Conservation (phyloP, 64 coral and sea anemone genomes). For the Montipora foliosa region DNA sequence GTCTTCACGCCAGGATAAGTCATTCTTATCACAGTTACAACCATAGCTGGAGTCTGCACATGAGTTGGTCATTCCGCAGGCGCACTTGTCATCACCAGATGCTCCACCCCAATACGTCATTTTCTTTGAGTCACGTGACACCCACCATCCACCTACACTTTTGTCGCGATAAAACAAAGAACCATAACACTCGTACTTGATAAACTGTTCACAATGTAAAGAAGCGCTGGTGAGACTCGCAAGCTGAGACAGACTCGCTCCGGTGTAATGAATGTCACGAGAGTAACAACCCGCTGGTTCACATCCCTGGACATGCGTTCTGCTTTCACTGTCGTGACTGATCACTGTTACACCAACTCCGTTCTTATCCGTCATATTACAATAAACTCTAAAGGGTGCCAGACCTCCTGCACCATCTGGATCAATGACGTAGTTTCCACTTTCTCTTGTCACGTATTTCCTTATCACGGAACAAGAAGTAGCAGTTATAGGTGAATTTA, state of each 20-base stretch:
- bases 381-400: conserved; percentile 38
- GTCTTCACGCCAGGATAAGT: conserved; percentile 46
- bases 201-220: conserved; percentile 51
- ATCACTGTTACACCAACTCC: conserved; percentile 48
- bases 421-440: conserved; percentile 47
- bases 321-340: conserved; percentile 48
- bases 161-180: neutral
- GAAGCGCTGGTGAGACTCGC: conserved; percentile 15
- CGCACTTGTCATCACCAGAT: conserved; percentile 17
- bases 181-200: neutral
- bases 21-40: conserved; percentile 12
- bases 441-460: neutral
- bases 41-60: neutral
- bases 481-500: neutral
- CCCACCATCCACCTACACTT: neutral
- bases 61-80: conserved; percentile 40
- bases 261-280: conserved; percentile 1
- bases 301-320: neutral
- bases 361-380: conserved; percentile 42
- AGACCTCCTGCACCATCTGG: conserved; percentile 43
- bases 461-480: neutral
- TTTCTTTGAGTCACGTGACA: conserved; percentile 33
- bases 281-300: neutral
- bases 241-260: conserved; percentile 33
- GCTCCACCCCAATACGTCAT: conserved; percentile 65